These are phyloP conservation scores for Polypedilum pembai DNA, from an alignment of 1,140 invertebrate genomes.

Conservation along the genomic window DNA sequence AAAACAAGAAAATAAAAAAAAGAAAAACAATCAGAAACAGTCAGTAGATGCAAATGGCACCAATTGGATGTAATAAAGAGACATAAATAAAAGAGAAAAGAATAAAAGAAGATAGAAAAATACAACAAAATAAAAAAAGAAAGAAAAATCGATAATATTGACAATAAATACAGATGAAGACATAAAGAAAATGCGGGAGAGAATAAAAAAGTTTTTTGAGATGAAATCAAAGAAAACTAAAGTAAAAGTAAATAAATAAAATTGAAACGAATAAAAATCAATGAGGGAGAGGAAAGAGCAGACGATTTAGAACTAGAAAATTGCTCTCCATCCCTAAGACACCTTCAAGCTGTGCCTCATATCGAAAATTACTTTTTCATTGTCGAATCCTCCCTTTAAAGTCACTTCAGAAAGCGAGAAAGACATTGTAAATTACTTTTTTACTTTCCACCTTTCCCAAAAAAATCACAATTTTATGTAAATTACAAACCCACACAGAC, in stretches of 20 bases:
- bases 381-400: not conserved
- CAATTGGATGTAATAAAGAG: slow-evolving; percentile 37
- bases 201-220: not conserved
- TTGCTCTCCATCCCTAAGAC: not conserved
- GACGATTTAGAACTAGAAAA: not conserved
- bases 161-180: slow-evolving; percentile 15
- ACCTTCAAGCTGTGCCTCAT: not conserved
- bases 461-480: not conserved
- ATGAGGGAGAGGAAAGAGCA: no score
- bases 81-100: slow-evolving; percentile 35
- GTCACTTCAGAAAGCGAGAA: not conserved
- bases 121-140: slow-evolving; percentile 33
- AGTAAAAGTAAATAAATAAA: no score
- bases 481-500: no score
- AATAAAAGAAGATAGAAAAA: slow-evolving; percentile 33
- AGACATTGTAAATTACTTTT: slow-evolving; percentile 14
- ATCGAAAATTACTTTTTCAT: slow-evolving; percentile 19
- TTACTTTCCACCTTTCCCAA: not conserved
- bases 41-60: slow-evolving; percentile 31
- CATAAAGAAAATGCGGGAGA: not conserved
- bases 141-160: slow-evolving; percentile 29
- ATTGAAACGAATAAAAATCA: no score
- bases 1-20: slow-evolving; percentile 10
- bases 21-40: not conserved
- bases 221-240: not conserved